Percentiles rank a stretch among this genome's conserved stretches.
These are phyloP conservation scores for Drusus annulatus DNA, from an alignment of 1,140 invertebrate species.

Conservation along the genomic window DNA sequence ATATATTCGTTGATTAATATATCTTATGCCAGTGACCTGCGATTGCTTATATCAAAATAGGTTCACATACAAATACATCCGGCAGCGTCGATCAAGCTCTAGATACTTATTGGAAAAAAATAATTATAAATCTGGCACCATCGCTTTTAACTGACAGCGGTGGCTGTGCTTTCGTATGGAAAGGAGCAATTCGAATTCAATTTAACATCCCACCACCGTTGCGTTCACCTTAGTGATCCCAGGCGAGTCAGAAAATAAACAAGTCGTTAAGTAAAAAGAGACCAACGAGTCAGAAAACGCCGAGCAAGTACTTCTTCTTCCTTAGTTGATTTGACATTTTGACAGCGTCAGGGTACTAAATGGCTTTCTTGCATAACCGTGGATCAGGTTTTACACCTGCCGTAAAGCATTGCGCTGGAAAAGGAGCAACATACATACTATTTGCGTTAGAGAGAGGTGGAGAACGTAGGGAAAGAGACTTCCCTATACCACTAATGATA, in stretches of 20 bases:
- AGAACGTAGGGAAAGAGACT: slow-evolving; percentile 26
- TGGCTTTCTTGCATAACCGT: background rate
- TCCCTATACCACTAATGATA: slow-evolving; percentile 43
- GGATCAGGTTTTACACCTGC: slow-evolving; percentile 37
- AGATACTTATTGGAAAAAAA: slow-evolving; percentile 10
- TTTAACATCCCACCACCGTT: slow-evolving; percentile 51
- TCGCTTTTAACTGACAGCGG: slow-evolving; percentile 22
- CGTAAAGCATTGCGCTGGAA: slow-evolving; percentile 34
- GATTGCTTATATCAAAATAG: slow-evolving; percentile 10
- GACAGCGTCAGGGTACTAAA: background rate
- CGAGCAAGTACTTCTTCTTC: background rate
- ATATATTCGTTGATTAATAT: background rate
- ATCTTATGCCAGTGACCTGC: slow-evolving; percentile 1
- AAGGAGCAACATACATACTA: slow-evolving; percentile 6
- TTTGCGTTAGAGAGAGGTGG: background rate
- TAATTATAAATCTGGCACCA: slow-evolving; percentile 44
- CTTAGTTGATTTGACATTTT: slow-evolving; percentile 15
- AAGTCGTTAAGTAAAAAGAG: background rate
- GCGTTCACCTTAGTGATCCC: slow-evolving; percentile 40
- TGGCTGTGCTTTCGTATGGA: slow-evolving; percentile 49
- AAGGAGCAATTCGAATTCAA: slow-evolving; percentile 57
- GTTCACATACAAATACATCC: background rate
- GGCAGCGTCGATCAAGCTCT: slow-evolving; percentile 34
- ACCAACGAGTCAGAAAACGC: slow-evolving; percentile 11
- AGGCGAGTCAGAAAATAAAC: background rate